Evolutionary conservation across 2,113 vertebrate genomes (phyloP).

Genomic region (Petrocephalus zakoni): DNA sequence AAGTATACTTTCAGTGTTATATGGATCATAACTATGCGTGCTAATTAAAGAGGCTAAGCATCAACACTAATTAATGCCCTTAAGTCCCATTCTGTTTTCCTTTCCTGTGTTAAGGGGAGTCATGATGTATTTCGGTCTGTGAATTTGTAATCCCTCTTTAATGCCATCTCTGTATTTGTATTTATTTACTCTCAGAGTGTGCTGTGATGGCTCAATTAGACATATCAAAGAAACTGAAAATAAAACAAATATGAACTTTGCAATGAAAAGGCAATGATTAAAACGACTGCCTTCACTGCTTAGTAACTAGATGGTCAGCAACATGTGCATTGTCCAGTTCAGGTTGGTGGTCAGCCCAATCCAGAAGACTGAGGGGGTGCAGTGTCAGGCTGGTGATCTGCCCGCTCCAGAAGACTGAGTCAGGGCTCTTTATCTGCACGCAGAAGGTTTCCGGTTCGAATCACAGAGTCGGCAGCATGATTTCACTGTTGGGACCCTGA

Average conservation of each 20-base stretch:
- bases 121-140: background rate
- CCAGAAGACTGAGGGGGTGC: background rate
- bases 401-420: background rate
- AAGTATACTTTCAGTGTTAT: background rate
- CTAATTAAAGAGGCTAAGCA: background rate
- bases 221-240: background rate
- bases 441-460: background rate
- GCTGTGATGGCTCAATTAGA: background rate
- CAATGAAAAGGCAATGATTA: background rate
- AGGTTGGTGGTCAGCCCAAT: background rate
- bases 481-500: background rate
- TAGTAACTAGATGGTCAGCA: no score
- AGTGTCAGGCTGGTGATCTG: background rate
- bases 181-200: background rate
- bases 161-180: background rate
- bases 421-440: background rate
- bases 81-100: background rate
- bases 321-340: no score
- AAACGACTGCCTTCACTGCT: background rate
- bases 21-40: background rate
- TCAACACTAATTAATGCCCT: background rate
- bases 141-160: background rate
- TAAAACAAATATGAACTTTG: background rate
- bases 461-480: background rate
- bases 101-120: background rate